Evolutionary conservation across 2,113 vertebrate genomes (phyloP).

Genomic region (Colossoma macropomum): DNA sequence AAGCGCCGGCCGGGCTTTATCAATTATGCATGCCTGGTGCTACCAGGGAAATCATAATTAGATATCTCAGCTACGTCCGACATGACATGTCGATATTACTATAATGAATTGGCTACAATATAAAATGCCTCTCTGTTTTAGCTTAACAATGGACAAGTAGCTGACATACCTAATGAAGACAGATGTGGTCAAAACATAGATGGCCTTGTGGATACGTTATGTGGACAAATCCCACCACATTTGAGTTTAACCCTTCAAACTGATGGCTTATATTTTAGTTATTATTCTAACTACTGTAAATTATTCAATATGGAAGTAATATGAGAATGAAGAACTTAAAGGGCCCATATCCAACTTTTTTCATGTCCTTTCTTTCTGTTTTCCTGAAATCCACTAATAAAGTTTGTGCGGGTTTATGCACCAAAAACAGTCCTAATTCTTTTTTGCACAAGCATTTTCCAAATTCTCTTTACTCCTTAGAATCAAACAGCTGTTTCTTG

Average conservation of each 20-base stretch:
- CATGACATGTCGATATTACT: background rate
- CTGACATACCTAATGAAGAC: background rate
- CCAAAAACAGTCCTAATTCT: no score
- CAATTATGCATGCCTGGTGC: constrained; percentile 35
- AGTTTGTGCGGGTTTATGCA: no score
- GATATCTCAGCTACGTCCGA: background rate
- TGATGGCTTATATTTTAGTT: background rate
- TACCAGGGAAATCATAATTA: constrained; percentile 15
- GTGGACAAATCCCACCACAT: no score
- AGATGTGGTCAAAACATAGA: background rate
- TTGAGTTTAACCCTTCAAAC: background rate
- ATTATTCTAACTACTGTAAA: no score
- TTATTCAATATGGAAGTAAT: no score
- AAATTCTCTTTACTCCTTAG: no score
- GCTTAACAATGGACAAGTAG: background rate
- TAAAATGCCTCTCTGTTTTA: background rate
- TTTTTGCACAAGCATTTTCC: no score
- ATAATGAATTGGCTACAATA: constrained; percentile 29
- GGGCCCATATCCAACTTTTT: no score
- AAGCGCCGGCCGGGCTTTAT: background rate
- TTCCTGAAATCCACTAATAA: no score
- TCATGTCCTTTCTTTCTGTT: no score
- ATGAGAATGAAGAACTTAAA: no score
- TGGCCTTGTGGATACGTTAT: background rate
- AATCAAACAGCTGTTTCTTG: no score